A percentile compares a stretch with the other conserved stretches of the same genome.
These are phyloP conservation scores for Microtus richardsoni DNA, from an alignment of 2,113 vertebrate genomes.

Conservation along the genomic window DNA sequence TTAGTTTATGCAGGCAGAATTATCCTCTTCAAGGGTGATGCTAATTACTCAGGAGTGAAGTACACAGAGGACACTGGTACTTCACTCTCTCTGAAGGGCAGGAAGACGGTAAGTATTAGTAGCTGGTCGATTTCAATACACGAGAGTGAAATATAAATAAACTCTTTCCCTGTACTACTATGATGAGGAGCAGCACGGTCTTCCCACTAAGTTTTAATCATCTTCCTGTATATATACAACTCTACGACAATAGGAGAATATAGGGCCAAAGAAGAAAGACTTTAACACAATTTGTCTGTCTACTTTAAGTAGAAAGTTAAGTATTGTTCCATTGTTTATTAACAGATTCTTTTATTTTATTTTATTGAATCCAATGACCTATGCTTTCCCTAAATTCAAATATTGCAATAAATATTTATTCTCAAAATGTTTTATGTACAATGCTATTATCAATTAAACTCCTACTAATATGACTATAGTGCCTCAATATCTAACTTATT, in stretches of 20 bases:
- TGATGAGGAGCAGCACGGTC: not conserved
- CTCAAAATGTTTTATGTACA: not conserved
- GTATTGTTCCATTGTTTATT: not conserved
- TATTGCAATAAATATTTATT: conserved; percentile 14
- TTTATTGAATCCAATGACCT: not conserved
- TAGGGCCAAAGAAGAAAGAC: not conserved
- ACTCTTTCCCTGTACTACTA: not conserved
- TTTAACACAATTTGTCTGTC: not conserved
- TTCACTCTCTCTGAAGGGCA: not conserved
- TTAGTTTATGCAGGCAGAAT: not conserved
- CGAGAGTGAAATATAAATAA: not conserved
- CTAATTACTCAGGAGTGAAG: not conserved
- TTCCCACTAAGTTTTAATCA: not conserved
- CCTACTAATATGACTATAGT: not conserved
- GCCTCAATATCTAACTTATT: not conserved
- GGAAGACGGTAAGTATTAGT: not conserved
- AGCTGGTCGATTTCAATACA: not conserved
- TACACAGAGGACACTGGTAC: not conserved
- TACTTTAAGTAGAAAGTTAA: not conserved
- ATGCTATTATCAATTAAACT: not conserved
- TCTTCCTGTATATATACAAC: not conserved
- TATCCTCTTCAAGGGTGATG: not conserved
- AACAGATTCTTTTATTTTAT: not conserved
- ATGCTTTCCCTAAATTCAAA: not conserved
- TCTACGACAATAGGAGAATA: not conserved